Base-by-base conservation (phyloP, 2,888 invertebrate species). In the Scaeva pyrastri region DNA sequence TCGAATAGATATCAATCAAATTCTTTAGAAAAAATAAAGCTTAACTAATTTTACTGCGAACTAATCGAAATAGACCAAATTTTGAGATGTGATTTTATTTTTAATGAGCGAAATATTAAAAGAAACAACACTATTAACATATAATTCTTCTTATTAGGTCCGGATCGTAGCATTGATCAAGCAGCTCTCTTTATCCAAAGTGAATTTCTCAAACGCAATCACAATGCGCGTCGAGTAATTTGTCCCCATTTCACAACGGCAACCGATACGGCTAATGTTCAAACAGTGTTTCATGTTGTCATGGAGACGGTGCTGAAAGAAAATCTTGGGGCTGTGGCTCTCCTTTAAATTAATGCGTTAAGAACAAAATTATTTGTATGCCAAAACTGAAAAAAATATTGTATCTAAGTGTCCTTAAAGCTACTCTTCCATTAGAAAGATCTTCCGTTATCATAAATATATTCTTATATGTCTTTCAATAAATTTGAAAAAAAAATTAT, bases 171-270 rank as follows among this genome's bases (percentile, higher is more conserved):
- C 90, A 95, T 95, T 10, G 95, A 95, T 89, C 91, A 94, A 88
- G 94, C 94, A 14, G 95, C 95, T 4, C 91, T 94, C 19, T 95
- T 94, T 89, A 94, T 95, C 72, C 95, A 95, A 90, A 94, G 94
- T 88, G 93, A 94, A 89, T 95, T 95, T 89, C 93, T 94, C 36
- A 89, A 94, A 87, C 93, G 94, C 87, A 94, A 94, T 89, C 93
- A 93, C 31, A 94, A 94, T 89, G 93, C 94, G 7, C 92, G 94
- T 60, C 94, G 94, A 90, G 94, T 94, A 12, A 92, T 95, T 36
- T 95, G 94, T 90, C 94, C 95, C 2, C 95, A 95, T 91, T 95
- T 95, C 90, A 95, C 95, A 50, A 95, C 95, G 12, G 95, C 95
- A 39, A 95, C 95, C 0, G 95, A 95, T 89, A 95, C 95, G 26